Base-by-base conservation (phyloP, 1,140 invertebrate genomes). In the Palaemon carinicauda region DNA sequence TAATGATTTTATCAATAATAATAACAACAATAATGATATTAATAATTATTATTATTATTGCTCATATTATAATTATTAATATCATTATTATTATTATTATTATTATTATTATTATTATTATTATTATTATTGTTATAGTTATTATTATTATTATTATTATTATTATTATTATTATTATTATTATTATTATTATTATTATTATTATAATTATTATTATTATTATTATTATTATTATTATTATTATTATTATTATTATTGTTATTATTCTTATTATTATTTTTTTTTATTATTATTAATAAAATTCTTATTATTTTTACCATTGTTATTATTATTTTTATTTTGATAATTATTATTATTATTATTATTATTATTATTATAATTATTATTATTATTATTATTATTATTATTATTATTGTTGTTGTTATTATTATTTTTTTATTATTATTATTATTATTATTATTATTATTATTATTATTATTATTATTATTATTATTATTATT, bases 331-430 rank as follows among this genome's bases (percentile, higher is more conserved):
- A 24, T 71, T 71, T 14, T 17, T 71, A 24, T 21, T 24, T 31
- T 24, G 12, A 24, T 71, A 14, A 71, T 71, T 71, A 71, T 27
- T 71, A 24, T 71, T 24, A 71, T 71, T 71, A 24, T 71, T 71
- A 14, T 71, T 71, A 71, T 71, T 71, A 27, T 71, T 71, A 71
- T 27, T 71, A 24, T 71, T 71, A 71, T 24, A 31, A 71, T 71
- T 3, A 71, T 29, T 73, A 12, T 29, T 73, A 29, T 73, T 73
- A 73, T 73, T 29, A 73, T 29, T 73, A 73, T 73, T 73, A 73
- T 73, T 73, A 29, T 73, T 73, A 73, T 73, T 29, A 73, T 73
- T 73, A 73, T 29, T 73, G 41, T 73, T 73, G 41, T 29, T 19
- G 21, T 19, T 12, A 5, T 69, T 1, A 69, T 69, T 69, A 69